Percentiles rank a stretch among this genome's conserved stretches.
Conservation (phyloP, 2,113 vertebrate genomes). For the Crotalus horridus region DNA sequence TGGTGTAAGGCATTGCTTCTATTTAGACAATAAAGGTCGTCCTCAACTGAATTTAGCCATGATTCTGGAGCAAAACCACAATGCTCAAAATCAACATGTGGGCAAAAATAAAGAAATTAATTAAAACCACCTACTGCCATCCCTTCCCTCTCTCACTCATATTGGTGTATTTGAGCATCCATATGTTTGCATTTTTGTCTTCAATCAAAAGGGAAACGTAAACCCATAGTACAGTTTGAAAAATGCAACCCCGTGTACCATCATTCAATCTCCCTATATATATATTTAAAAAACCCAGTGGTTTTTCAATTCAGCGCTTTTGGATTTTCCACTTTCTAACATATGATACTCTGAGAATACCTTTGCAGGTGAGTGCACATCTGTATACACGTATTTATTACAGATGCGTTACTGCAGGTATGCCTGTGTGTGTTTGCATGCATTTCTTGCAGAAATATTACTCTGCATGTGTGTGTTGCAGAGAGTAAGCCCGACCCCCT, state of each 20-base stretch:
- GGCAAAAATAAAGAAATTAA: neutral
- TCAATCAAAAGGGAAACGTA: neutral
- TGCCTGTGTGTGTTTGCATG: neutral
- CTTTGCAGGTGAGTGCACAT: neutral
- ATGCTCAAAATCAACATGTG: neutral
- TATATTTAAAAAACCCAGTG: neutral
- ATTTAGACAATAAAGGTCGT: neutral
- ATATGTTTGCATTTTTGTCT: neutral
- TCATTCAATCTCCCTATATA: neutral
- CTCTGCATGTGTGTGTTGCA: neutral
- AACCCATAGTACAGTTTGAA: neutral
- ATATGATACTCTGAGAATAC: neutral
- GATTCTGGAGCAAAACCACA: neutral
- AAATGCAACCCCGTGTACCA: neutral
- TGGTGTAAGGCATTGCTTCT: conserved; percentile 7
- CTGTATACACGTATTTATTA: neutral
- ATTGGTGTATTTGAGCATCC: neutral
- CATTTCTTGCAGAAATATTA: neutral
- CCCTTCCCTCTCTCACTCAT: neutral
- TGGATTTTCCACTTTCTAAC: neutral
- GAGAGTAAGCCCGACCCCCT: accelerated
- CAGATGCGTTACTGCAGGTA: neutral
- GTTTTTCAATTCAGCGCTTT: neutral
- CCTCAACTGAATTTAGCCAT: neutral
- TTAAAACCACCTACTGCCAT: neutral